phyloP scores from a whole-genome alignment of 2,797 vertebrate genomes.

The Chloroceryle amazona region DNA sequence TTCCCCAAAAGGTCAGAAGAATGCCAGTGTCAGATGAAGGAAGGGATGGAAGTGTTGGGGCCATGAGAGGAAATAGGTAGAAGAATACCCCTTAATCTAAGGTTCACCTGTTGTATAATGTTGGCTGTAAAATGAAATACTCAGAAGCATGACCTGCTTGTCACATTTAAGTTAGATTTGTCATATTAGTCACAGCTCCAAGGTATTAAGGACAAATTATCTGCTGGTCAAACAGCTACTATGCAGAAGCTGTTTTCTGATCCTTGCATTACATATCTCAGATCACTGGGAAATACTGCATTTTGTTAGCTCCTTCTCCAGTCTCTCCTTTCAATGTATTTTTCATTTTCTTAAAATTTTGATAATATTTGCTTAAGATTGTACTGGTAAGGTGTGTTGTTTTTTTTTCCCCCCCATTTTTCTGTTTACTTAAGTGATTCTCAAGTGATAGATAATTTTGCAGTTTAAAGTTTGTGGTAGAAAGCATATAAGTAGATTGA shows the following conservation, averaged over 20 bases:
- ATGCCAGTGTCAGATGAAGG: neutral
- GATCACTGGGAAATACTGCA: neutral
- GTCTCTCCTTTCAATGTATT: neutral
- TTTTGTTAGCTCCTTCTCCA: neutral
- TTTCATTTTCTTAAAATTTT: neutral
- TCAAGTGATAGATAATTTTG: slow-evolving; percentile 33
- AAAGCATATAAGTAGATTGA: slow-evolving; percentile 71
- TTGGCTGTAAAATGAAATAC: neutral
- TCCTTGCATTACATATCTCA: neutral
- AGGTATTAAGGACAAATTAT: neutral
- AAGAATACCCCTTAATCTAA: neutral
- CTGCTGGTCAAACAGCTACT: neutral
- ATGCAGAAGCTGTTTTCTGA: neutral
- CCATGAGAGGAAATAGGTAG: neutral
- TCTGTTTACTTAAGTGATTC: slow-evolving; percentile 8
- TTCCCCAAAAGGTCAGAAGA: neutral
- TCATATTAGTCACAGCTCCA: neutral
- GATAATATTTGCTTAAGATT: neutral
- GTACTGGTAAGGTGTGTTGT: neutral
- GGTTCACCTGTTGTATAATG: neutral
- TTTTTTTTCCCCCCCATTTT: neutral
- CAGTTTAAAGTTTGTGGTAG: slow-evolving; percentile 75
- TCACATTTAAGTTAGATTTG: neutral
- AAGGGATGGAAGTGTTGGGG: neutral
- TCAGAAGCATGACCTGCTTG: neutral